A percentile compares a stretch with the other conserved stretches of the same genome.
phyloP scores from a whole-genome alignment of 2,113 vertebrate genomes.

The Columba janthina region DNA sequence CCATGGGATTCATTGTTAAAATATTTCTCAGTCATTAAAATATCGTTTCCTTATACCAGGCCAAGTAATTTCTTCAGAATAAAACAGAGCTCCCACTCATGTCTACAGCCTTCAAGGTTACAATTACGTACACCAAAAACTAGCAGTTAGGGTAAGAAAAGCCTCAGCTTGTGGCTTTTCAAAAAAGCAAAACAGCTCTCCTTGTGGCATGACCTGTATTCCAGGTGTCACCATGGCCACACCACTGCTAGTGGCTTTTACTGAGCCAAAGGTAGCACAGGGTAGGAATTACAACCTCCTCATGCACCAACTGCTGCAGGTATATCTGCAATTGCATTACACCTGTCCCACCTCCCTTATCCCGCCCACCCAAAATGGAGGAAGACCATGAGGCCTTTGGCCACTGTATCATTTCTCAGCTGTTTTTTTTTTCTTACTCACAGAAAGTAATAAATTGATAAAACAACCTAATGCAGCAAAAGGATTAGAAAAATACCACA shows the following conservation, averaged over 20 bases:
- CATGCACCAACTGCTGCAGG: background rate
- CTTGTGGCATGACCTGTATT: background rate
- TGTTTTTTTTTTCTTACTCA: background rate
- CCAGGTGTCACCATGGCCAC: background rate
- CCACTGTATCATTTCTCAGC: background rate
- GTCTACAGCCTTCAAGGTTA: background rate
- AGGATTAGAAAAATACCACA: background rate
- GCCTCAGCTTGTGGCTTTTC: background rate
- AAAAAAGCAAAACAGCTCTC: background rate
- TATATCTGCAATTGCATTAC: background rate
- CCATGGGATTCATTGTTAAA: background rate
- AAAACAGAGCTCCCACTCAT: background rate
- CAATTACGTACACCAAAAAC: background rate
- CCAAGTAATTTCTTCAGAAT: background rate
- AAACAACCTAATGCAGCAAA: background rate
- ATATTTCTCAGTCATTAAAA: background rate
- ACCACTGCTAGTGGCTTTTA: background rate
- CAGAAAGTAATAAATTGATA: background rate
- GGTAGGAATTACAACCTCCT: background rate
- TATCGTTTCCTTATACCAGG: background rate
- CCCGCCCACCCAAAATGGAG: background rate
- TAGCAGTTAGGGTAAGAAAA: background rate
- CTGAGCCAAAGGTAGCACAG: fast-evolving
- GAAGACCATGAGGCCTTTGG: background rate
- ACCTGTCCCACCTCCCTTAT: no score